phyloP scores from a whole-genome alignment of 2,797 vertebrate species.

The Hippopotamyrus pictus region DNA sequence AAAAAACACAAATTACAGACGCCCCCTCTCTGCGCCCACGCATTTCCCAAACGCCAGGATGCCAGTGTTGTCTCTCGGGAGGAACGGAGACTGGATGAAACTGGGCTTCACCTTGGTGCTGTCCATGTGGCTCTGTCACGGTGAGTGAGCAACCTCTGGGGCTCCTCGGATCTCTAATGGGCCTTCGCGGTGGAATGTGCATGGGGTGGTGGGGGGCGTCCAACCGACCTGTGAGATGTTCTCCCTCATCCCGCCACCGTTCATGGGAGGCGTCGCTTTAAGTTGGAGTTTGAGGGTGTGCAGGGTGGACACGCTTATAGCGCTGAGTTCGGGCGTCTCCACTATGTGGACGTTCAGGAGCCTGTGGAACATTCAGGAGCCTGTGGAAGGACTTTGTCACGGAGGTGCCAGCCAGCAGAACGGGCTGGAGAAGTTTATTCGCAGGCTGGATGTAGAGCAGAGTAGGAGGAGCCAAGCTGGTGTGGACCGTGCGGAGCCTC shows the following conservation, averaged over 20 bases:
- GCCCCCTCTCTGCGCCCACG: not conserved
- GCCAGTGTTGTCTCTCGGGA: not conserved
- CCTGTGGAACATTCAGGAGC: no score
- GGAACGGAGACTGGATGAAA: not conserved
- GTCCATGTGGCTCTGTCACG: not conserved
- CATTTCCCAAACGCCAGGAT: not conserved
- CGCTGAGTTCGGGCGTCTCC: not conserved
- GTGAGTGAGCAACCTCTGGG: constrained; percentile 2
- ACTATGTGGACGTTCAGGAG: not conserved
- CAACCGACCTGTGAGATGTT: not conserved
- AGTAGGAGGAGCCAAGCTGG: constrained; percentile 5
- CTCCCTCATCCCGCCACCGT: no score
- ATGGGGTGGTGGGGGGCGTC: not conserved
- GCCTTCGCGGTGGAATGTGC: not conserved
- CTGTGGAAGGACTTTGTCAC: not conserved
- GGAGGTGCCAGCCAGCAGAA: not conserved
- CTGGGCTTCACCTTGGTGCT: not conserved
- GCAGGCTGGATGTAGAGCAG: not conserved
- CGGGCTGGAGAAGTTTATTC: not conserved
- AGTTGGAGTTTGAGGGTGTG: not conserved
- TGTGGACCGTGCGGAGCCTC: not conserved
- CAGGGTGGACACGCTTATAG: not conserved
- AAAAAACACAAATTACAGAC: constrained; percentile 13
- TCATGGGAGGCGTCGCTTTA: not conserved
- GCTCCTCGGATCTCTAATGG: not conserved